Evolutionary conservation across 2,888 invertebrate genomes (phyloP).

Genomic region (Drosophila siamana): DNA sequence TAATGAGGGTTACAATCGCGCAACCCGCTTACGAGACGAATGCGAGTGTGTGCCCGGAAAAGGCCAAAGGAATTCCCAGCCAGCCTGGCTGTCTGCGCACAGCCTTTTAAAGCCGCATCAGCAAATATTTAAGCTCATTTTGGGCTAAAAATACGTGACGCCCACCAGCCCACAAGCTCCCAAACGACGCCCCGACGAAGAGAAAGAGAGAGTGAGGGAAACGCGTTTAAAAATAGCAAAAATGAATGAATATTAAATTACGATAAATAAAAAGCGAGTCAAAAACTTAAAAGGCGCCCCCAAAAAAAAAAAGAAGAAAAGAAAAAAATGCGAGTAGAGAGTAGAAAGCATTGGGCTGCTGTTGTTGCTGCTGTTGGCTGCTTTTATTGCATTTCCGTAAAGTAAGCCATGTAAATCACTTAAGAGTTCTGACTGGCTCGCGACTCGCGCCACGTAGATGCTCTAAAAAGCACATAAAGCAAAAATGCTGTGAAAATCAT

Average conservation of each 20-base stretch:
- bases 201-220: conserved; percentile 13
- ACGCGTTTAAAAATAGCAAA: conserved; percentile 69
- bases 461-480: conserved; percentile 76
- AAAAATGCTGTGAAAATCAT: conserved; percentile 80
- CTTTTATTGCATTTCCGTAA: conserved; percentile 76
- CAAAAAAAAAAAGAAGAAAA: conserved; percentile 2
- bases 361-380: conserved; percentile 15
- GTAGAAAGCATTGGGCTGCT: conserved; percentile 4
- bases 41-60: background rate
- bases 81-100: background rate
- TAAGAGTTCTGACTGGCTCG: conserved; percentile 60
- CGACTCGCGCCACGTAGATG: conserved; percentile 62
- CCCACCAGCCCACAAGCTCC: background rate
- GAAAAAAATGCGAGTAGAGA: background rate
- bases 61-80: background rate
- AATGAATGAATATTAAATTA: conserved; percentile 77
- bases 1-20: conserved; percentile 27
- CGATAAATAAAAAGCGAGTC: conserved; percentile 54
- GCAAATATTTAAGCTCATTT: conserved; percentile 41
- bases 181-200: background rate
- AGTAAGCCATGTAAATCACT: conserved; percentile 79
- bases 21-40: conserved; percentile 21
- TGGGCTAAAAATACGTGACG: conserved; percentile 44
- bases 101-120: conserved; percentile 48
- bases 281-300: conserved; percentile 28